These are phyloP conservation scores for Eupithecia vulgata DNA, from an alignment of 2,888 invertebrate species.

Conservation along the genomic window DNA sequence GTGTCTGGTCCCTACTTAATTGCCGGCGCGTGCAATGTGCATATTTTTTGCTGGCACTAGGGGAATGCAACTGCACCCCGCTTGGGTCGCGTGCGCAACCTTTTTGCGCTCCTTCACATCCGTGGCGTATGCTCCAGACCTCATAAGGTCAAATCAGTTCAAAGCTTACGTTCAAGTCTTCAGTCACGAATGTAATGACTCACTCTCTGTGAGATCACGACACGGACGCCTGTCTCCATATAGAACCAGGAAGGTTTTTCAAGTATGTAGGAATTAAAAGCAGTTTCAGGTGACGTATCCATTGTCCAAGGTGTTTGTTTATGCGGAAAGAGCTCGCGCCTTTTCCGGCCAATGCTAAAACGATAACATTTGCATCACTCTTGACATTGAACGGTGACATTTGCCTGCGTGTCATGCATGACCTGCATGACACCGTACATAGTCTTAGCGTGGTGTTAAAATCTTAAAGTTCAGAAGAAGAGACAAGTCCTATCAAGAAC, in stretches of 20 bases:
- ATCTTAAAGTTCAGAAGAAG: not conserved
- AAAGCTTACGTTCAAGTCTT: conserved; percentile 57
- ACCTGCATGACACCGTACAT: not conserved
- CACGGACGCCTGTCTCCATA: conserved; percentile 58
- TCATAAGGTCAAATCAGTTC: conserved; percentile 72
- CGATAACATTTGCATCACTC: conserved; percentile 52
- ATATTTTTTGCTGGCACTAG: conserved; percentile 63
- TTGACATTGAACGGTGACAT: conserved; percentile 55
- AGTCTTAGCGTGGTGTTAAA: not conserved
- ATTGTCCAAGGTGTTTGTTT: conserved; percentile 50
- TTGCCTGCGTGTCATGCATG: conserved; percentile 30
- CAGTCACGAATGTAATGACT: conserved; percentile 69
- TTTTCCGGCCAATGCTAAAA: conserved; percentile 54
- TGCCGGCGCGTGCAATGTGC: conserved; percentile 80
- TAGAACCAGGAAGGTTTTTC: conserved; percentile 41
- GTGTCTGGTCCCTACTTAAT: conserved; percentile 71
- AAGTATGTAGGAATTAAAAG: conserved; percentile 46
- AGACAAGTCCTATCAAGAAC: not conserved
- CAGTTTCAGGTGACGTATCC: conserved; percentile 46
- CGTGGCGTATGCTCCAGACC: conserved; percentile 67
- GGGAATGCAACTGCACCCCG: conserved; percentile 66
- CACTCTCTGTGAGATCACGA: conserved; percentile 74
- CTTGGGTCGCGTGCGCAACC: conserved; percentile 65
- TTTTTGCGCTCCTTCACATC: conserved; percentile 69
- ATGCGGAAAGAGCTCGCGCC: conserved; percentile 51